Base-by-base conservation (phyloP, 2,888 invertebrate species). In the Eulithis prunata region DNA sequence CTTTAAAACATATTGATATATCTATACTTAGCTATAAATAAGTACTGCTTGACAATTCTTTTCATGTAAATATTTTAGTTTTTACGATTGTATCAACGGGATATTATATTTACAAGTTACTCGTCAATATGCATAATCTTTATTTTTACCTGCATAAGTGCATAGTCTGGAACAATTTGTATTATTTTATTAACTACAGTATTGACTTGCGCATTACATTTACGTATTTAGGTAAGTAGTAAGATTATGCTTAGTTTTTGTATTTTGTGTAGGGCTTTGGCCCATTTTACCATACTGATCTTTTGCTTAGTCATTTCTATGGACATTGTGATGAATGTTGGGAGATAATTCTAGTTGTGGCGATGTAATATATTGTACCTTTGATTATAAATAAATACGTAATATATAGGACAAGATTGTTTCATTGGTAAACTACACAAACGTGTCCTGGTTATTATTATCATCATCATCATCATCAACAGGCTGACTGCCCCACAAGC, bases 311-410 rank as follows among this genome's bases (percentile, higher is more conserved):
- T 91, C 89, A 89, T 87, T 85, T 86, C 81, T 79, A 85, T 82
- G 87, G 85, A 88, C 84, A 81, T 52, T 83, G 89, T 87, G 86
- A 87, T 86, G 87, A 83, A 78, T 82, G 87, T 84, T 86, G 89
- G 82, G 85, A 85, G 84, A 86, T 81, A 84, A 86, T 80, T 80
- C 83, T 78, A 84, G 88, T 87, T 86, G 83, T 83, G 89, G 90
- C 88, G 91, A 86, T 92, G 92, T 92, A 92, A 91, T 91, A 92
- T 92, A 92, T 92, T 93, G 92, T 92, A 92, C 90, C 92, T 92
- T 92, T 91, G 86, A 91, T 88, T 91, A 92, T 91, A 90, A 91
- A 92, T 91, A 91, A 91, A 92, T 91, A 92, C 90, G 89, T 92
- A 91, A 91, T 92, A 92, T 91, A 93, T 93, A 91, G 88, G 88